Percentiles rank a stretch among this genome's conserved stretches.
These are phyloP conservation scores for Anadara kagoshimensis DNA, from an alignment of 1,140 invertebrate species.

Conservation along the genomic window DNA sequence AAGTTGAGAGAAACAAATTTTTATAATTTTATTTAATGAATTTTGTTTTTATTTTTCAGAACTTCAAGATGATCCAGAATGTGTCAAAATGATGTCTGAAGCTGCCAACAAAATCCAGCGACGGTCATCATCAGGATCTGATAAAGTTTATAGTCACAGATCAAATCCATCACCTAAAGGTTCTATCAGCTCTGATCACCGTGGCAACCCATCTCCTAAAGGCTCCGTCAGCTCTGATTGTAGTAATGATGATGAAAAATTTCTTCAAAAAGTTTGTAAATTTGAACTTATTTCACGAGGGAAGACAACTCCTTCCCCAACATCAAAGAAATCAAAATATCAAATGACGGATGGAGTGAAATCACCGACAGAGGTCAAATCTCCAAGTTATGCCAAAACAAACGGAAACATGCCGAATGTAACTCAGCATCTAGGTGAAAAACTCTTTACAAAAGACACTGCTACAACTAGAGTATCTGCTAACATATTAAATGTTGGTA, in stretches of 20 bases:
- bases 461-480: slow-evolving; percentile 67
- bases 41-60: slow-evolving; percentile 49
- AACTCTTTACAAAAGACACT: slow-evolving; percentile 70
- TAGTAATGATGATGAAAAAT: slow-evolving; percentile 63
- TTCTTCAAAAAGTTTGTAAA: slow-evolving; percentile 69
- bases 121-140: slow-evolving; percentile 41
- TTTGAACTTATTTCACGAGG: slow-evolving; percentile 69
- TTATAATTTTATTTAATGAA: neutral
- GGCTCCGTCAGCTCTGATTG: slow-evolving; percentile 35
- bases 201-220: slow-evolving; percentile 19
- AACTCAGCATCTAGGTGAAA: slow-evolving; percentile 63
- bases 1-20: neutral
- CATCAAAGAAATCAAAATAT: neutral
- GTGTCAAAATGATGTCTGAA: slow-evolving; percentile 67
- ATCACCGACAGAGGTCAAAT: slow-evolving; percentile 11
- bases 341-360: neutral
- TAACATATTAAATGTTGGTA: slow-evolving; percentile 47
- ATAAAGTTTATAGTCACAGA: slow-evolving; percentile 20
- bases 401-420: neutral
- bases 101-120: slow-evolving; percentile 42
- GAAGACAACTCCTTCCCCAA: slow-evolving; percentile 47
- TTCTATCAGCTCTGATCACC: slow-evolving; percentile 12
- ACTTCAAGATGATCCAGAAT: slow-evolving; percentile 64
- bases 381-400: neutral
- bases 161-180: slow-evolving; percentile 7